Conservation (phyloP, 2,797 vertebrate genomes). For the Poecile montanus region DNA sequence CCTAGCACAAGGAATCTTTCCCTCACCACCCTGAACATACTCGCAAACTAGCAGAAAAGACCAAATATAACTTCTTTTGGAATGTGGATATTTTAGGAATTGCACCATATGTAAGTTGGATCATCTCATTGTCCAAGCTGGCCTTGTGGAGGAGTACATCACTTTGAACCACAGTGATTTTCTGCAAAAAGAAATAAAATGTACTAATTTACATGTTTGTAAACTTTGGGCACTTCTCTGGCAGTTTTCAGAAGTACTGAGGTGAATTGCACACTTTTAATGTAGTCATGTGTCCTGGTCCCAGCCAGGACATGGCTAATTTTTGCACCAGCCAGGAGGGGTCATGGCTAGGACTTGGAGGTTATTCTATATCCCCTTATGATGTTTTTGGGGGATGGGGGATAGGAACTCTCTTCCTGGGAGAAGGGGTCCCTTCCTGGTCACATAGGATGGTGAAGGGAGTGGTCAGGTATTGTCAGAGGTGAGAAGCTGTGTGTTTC, state of each 20-base stretch:
- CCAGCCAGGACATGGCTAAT: neutral
- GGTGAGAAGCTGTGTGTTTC: neutral
- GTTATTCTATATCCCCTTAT: neutral
- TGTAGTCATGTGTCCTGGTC: neutral
- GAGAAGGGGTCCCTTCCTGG: neutral
- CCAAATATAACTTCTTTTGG: neutral
- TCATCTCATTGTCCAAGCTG: neutral
- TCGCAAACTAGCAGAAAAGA: neutral
- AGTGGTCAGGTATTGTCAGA: neutral
- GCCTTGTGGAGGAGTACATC: neutral
- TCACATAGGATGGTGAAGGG: neutral
- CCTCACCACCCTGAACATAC: neutral
- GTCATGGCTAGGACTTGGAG: neutral
- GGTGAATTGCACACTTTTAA: neutral
- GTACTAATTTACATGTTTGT: neutral
- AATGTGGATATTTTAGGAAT: neutral
- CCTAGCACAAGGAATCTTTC: neutral
- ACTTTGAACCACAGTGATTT: neutral
- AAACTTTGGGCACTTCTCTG: neutral
- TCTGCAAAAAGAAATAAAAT: neutral
- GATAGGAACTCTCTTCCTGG: neutral
- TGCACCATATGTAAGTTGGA: neutral
- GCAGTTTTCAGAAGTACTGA: neutral
- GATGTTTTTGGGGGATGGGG: accelerated
- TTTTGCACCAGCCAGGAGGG: neutral